Percentiles rank a stretch among this genome's conserved stretches.
Evolutionary conservation across 2,888 invertebrate species (phyloP).

Genomic region (Habroteleia sp.): DNA sequence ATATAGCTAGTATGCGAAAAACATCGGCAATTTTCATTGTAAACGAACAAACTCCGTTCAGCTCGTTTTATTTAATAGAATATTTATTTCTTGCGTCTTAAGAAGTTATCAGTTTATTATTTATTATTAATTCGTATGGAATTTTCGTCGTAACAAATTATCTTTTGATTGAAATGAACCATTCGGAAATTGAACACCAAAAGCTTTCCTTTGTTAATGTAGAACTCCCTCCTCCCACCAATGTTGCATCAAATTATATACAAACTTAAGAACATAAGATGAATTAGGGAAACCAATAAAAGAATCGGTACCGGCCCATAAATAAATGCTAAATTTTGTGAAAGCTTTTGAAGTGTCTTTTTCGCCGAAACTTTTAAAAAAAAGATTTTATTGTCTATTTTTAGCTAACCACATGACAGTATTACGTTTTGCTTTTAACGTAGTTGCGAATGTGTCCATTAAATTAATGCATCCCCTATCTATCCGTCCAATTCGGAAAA

Average conservation of each 20-base stretch:
- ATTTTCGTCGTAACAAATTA: slow-evolving; percentile 6
- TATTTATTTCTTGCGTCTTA: slow-evolving; percentile 17
- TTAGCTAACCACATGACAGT: slow-evolving; percentile 44
- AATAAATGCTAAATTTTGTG: slow-evolving; percentile 45
- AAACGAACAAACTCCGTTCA: not conserved
- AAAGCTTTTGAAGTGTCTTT: slow-evolving; percentile 47
- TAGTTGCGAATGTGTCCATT: slow-evolving; percentile 43
- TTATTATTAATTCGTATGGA: slow-evolving; percentile 8
- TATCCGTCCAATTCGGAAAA: slow-evolving; percentile 57
- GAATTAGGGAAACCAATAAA: slow-evolving; percentile 39
- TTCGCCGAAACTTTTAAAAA: slow-evolving; percentile 35
- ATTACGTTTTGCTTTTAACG: slow-evolving; percentile 27
- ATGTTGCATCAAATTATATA: no score
- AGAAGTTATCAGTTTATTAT: slow-evolving; percentile 5
- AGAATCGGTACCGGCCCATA: slow-evolving; percentile 29
- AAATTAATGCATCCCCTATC: slow-evolving; percentile 53
- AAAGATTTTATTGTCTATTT: slow-evolving; percentile 51
- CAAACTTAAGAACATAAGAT: no score
- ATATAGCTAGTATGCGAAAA: slow-evolving; percentile 4
- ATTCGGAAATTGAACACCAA: slow-evolving; percentile 4
- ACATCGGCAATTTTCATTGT: not conserved
- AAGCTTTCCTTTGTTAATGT: no score
- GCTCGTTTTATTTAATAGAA: slow-evolving; percentile 11
- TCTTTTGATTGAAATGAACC: not conserved
- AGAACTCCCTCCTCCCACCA: no score